Base-by-base conservation (phyloP, 35 echinoderm and acorn worm species). In the Ptychodera flava region DNA sequence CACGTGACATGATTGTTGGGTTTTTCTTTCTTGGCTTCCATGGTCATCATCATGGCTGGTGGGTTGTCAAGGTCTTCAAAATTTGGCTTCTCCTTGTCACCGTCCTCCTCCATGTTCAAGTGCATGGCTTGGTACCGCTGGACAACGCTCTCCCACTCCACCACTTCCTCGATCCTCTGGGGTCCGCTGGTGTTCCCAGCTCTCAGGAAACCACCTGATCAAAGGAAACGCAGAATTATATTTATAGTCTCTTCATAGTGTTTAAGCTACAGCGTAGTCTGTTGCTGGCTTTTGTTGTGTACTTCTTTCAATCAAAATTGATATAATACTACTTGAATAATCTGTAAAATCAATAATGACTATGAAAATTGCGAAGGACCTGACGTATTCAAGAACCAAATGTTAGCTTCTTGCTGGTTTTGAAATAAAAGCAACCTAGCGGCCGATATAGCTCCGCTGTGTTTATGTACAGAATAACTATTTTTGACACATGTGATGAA, bases 101-200 rank as follows among this genome's bases (percentile, higher is more conserved):
- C 6, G n/a, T 79, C 75, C 1, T 94, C 88, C 14, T 94, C 92
- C 52, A 92, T 92, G 29, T 90, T 36, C n/a, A 92, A 90, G 75
- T 98, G 93, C 34, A 98, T 94, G 78, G 93, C 83, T 32, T 92
- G 95, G 83, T 98, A 98, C 29, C 95, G 90, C 33, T 80, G 53
- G 10, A 89, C 90, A 29, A 98, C 93, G 22, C 38, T 92, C 33
- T 94, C 87, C 95, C 95, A 98, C 78, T 98, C 92, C 1, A 98
- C 87, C 0, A 98, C 92, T 0, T 79, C 88, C 78, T 98, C 95
- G 28, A 98, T 98, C 28, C 88, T 52, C 38, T 87, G 84, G 28
- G 95, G 92, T 32, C 95, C 95, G 0, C 75, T 38, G n/a, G 35
- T 36, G 31, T 90, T 91, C 0, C 52, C 84, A 16, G 80, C 81